Percentiles rank a stretch among this genome's conserved stretches.
phyloP scores from a whole-genome alignment of 1,140 invertebrate genomes.

The Solen grandis region DNA sequence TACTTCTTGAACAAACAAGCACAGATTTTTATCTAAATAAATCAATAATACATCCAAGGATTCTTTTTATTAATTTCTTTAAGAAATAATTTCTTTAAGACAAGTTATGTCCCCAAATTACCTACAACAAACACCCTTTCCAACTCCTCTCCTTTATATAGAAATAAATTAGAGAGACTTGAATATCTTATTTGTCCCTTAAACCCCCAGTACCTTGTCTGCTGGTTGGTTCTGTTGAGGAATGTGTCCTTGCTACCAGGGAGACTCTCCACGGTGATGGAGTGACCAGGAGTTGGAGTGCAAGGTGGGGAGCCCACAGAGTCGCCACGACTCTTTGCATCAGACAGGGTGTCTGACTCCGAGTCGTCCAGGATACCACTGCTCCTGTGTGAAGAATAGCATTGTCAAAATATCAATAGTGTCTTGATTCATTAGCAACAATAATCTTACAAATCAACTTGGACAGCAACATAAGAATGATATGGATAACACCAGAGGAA shows the following conservation, averaged over 20 bases:
- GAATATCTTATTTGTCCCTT: background rate
- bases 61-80: background rate
- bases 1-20: slow-evolving; percentile 5
- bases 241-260: slow-evolving; percentile 49
- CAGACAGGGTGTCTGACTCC: slow-evolving; percentile 79
- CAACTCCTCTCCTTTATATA: no score
- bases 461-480: background rate
- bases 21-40: background rate
- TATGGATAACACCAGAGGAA: background rate
- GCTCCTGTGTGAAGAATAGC: slow-evolving; percentile 79
- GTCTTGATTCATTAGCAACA: background rate
- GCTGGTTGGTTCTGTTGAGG: slow-evolving; percentile 13
- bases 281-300: slow-evolving; percentile 56
- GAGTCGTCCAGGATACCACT: slow-evolving; percentile 84
- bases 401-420: background rate
- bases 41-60: background rate
- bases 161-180: background rate
- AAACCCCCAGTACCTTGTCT: slow-evolving; percentile 48
- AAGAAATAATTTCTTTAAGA: background rate
- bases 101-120: no score
- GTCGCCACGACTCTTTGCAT: slow-evolving; percentile 47
- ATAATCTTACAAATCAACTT: background rate
- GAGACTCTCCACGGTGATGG: slow-evolving; percentile 41
- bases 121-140: no score
- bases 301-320: slow-evolving; percentile 44